A percentile compares a stretch with the other conserved stretches of the same genome.
These are phyloP conservation scores for Dendropsophus ebraccatus DNA, from an alignment of 2,113 vertebrate genomes.

Conservation along the genomic window DNA sequence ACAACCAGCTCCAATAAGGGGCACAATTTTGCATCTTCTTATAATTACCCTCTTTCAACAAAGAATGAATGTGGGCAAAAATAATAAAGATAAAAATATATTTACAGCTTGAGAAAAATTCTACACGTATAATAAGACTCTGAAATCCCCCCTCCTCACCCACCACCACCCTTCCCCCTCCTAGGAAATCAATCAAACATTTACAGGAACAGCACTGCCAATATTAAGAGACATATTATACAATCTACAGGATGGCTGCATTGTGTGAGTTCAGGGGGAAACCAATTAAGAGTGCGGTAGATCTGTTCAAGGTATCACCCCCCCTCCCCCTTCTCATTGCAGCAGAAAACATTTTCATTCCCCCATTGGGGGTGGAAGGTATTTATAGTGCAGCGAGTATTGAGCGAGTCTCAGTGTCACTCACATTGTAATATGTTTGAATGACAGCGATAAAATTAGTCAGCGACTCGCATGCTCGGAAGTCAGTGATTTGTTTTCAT, in stretches of 20 bases:
- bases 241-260: not conserved
- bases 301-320: slow-evolving; percentile 31
- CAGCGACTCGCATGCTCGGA: not conserved
- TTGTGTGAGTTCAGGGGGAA: slow-evolving; percentile 2
- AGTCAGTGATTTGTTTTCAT: slow-evolving; percentile 29
- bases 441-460: slow-evolving; percentile 41
- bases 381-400: slow-evolving; percentile 35
- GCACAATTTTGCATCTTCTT: not conserved
- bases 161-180: too few species aligned
- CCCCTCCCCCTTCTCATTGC: not conserved
- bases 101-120: not conserved
- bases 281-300: slow-evolving; percentile 33
- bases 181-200: too few species aligned
- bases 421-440: slow-evolving; percentile 41
- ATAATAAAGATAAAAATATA: not conserved
- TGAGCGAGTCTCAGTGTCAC: not conserved
- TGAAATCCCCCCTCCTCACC: not conserved
- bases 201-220: not conserved
- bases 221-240: not conserved
- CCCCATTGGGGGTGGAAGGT: not conserved
- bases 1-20: not conserved
- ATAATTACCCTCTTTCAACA: not conserved
- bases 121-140: not conserved
- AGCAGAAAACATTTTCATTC: slow-evolving; percentile 18
- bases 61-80: not conserved